These are phyloP conservation scores for Patella caerulea DNA, from an alignment of 2,888 invertebrate species.

Conservation along the genomic window DNA sequence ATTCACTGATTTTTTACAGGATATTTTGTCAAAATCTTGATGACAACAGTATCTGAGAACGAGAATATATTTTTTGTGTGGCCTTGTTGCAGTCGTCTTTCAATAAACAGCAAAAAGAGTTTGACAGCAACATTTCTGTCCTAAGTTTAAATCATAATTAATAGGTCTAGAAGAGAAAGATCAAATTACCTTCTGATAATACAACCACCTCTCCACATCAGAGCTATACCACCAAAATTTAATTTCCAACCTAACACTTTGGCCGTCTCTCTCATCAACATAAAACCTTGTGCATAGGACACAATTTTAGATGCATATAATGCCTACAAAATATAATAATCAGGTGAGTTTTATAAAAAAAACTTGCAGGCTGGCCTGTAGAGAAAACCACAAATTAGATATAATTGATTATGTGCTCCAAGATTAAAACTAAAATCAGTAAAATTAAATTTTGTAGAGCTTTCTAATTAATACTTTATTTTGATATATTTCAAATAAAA, in stretches of 20 bases:
- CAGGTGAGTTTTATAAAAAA: too few species aligned
- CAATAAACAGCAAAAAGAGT: background rate
- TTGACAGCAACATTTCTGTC: background rate
- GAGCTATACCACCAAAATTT: constrained; percentile 96
- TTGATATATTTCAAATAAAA: background rate
- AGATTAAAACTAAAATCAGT: too few species aligned
- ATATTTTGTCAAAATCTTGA: too few species aligned
- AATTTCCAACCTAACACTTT: constrained; percentile 92
- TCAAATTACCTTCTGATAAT: constrained; percentile 86
- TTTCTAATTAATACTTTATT: too few species aligned
- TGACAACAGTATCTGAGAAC: too few species aligned
- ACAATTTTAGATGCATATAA: constrained; percentile 98
- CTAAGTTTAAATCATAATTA: background rate
- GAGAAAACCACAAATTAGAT: too few species aligned
- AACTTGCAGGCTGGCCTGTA: too few species aligned
- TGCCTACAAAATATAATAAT: constrained; percentile 76
- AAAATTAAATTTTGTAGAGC: too few species aligned
- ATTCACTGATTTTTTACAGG: too few species aligned
- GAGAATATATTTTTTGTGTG: too few species aligned
- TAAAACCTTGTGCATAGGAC: constrained; percentile 95
- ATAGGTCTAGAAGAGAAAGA: background rate
- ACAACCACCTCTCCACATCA: constrained; percentile 99
- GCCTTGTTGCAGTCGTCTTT: too few species aligned
- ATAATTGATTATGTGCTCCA: too few species aligned
- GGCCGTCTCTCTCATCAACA: constrained; percentile 94